Conservation (phyloP, 2,797 vertebrate genomes). For the Channa striata region DNA sequence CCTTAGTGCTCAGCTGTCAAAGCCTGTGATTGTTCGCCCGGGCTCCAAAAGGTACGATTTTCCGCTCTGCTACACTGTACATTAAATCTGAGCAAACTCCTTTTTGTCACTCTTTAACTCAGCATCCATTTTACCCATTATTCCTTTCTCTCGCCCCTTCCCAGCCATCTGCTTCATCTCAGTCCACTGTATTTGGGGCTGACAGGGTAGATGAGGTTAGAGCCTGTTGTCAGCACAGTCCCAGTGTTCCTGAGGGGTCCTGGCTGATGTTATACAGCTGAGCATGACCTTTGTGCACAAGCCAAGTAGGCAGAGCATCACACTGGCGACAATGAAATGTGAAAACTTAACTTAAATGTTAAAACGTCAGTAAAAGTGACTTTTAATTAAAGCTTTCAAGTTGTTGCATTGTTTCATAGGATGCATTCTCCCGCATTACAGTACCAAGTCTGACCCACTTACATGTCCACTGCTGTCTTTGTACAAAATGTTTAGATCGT, state of each 20-base stretch:
- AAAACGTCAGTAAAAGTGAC: not conserved
- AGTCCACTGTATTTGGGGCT: not conserved
- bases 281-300: not conserved
- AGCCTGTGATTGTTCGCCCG: conserved; percentile 77
- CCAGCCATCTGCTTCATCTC: not conserved
- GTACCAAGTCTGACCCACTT: not conserved
- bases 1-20: conserved; percentile 71
- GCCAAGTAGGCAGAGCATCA: not conserved
- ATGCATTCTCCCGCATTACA: not conserved
- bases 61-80: not conserved
- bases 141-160: not conserved
- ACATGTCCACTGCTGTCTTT: not conserved
- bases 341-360: not conserved
- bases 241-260: not conserved
- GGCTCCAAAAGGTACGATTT: conserved; percentile 81
- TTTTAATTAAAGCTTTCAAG: not conserved
- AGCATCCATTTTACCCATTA: not conserved
- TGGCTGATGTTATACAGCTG: not conserved
- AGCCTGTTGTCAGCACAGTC: not conserved
- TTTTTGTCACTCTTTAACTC: not conserved
- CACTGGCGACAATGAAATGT: too few species aligned
- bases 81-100: not conserved
- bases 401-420: not conserved
- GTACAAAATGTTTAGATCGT: too few species aligned
- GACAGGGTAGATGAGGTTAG: not conserved